These are phyloP conservation scores for Acrocyrtus sp. DNA, from an alignment of 2,888 invertebrate species.

Conservation along the genomic window DNA sequence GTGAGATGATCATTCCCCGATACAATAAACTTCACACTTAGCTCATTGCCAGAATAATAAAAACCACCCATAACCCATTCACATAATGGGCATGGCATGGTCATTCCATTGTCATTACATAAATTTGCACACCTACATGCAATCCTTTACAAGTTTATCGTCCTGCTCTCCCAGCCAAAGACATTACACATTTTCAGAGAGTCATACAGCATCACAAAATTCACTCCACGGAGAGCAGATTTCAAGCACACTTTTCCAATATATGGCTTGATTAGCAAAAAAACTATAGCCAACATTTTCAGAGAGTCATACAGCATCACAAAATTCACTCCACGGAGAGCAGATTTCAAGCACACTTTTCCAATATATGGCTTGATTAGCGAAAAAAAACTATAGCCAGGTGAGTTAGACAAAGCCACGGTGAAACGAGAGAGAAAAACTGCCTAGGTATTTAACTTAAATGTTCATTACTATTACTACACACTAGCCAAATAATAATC, in stretches of 20 bases:
- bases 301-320: too few species aligned
- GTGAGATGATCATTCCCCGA: background rate
- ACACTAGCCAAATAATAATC: background rate
- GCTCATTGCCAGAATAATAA: conserved; percentile 45
- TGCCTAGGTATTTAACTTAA: background rate
- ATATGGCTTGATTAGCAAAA: conserved; percentile 33
- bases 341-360: conserved; percentile 21
- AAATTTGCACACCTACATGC: conserved; percentile 54
- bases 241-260: conserved; percentile 13
- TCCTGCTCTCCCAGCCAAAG: too few species aligned
- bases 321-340: background rate
- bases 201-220: too few species aligned
- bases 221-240: too few species aligned
- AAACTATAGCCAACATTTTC: background rate
- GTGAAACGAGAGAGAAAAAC: background rate
- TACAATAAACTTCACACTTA: conserved; percentile 36
- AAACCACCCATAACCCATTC: conserved; percentile 46
- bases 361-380: conserved; percentile 30
- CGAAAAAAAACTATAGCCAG: background rate
- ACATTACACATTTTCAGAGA: background rate
- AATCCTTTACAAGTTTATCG: background rate
- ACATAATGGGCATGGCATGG: conserved; percentile 50
- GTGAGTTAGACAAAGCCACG: background rate
- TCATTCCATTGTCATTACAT: conserved; percentile 43
- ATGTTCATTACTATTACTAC: background rate